Base-by-base conservation (phyloP, 2,113 vertebrate species). In the Condylura cristata region DNA sequence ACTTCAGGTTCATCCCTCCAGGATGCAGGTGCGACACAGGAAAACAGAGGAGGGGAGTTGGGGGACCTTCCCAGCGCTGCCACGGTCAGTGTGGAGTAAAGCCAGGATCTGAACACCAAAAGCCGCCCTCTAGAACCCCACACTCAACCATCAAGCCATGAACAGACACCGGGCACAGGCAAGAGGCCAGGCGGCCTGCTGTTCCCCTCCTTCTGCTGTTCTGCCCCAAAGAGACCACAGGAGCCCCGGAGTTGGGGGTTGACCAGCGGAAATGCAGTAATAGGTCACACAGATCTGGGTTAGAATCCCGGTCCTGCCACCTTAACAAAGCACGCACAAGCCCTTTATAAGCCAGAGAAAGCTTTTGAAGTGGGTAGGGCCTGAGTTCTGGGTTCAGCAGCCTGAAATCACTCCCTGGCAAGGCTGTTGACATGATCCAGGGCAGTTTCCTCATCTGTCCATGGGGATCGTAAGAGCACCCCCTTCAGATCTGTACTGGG, bases 1-100 rank as follows among this genome's bases (percentile, higher is more conserved):
- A 82, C 68, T 7, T 74, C 66, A 86, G 30, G 44, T 24, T 66
- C 83, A 34, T 24, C 30, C 26, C 24, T 30, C 24, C 46, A 32
- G 10, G 46, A 93, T 1, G 3, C 4, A 72, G 60, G 5, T 61
- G 56, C 53, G 51, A 16, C 1, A 24, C 22, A 37, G 32, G 37
- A 37, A 75, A 78, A 87, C 86, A 41, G 51, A 96, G 89, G 17
- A 1, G 28, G 20, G 26, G 28, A 82, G 32, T 68, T 20, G 20
- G 16, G 32, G 20, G 18, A 70, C 30, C 68, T 22, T 32, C 30
- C 28, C 63, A 46, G 53, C 16, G 44, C 72, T 37, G 41, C 60
- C 46, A 17, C 13, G 32, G 68, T 51, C 22, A 0, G 24, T 20
- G 32, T 5, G 3, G 46, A 20, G 5, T 9, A 80, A 80, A 68